These are phyloP conservation scores for Todus mexicanus DNA, from an alignment of 2,797 vertebrate genomes.

Conservation along the genomic window DNA sequence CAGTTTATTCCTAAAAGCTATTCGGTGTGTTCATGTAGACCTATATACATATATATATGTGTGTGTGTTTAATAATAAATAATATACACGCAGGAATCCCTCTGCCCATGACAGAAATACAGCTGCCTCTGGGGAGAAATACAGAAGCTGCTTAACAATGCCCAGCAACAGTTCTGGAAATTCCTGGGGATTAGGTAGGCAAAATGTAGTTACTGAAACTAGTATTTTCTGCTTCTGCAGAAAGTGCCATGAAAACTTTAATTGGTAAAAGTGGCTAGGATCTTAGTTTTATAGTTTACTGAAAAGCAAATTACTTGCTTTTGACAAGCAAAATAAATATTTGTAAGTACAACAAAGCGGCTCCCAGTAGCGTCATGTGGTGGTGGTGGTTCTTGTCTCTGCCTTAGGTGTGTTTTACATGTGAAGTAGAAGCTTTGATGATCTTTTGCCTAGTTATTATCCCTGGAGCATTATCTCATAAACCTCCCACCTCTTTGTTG, in stretches of 20 bases:
- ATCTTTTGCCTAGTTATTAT: constrained; percentile 33
- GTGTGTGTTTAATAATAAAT: constrained; percentile 55
- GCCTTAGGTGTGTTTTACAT: constrained; percentile 22
- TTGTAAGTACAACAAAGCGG: constrained; percentile 13
- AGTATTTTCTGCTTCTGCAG: constrained; percentile 66
- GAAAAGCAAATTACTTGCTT: constrained; percentile 48
- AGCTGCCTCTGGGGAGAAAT: constrained; percentile 68
- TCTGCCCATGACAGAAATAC: constrained; percentile 70
- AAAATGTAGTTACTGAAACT: constrained; percentile 59
- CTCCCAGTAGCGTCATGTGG: constrained; percentile 27
- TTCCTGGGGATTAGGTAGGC: constrained; percentile 68
- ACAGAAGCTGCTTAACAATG: constrained; percentile 68
- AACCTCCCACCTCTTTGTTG: neutral
- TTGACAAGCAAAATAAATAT: constrained; percentile 10
- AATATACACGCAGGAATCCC: constrained; percentile 60
- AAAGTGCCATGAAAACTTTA: constrained; percentile 40
- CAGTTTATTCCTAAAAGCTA: constrained; percentile 35
- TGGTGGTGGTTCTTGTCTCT: constrained; percentile 60
- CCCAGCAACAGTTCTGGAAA: constrained; percentile 67
- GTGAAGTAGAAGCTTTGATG: constrained; percentile 37
- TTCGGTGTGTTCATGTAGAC: constrained; percentile 35
- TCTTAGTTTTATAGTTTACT: constrained; percentile 40
- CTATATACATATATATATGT: neutral
- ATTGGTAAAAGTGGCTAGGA: constrained; percentile 39
- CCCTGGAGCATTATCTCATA: neutral